These are phyloP conservation scores for Diorhabda elongata DNA, from an alignment of 1,140 invertebrate genomes.

Conservation along the genomic window DNA sequence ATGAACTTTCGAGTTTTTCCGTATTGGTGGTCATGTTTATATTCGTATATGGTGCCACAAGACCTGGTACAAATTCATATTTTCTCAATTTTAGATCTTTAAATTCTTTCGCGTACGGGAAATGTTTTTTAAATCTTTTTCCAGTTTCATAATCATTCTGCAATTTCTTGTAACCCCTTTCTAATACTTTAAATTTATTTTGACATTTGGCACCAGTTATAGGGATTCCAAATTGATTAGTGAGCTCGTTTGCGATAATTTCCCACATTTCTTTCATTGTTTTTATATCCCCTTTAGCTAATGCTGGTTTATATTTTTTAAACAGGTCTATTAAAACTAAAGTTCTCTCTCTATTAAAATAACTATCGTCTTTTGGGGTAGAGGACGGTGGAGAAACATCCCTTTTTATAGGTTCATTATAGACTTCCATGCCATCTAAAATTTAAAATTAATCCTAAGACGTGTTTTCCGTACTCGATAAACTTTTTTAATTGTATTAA, in stretches of 20 bases:
- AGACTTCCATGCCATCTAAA: conserved; percentile 1
- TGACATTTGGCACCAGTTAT: neutral
- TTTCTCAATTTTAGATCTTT: neutral
- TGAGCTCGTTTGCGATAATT: neutral
- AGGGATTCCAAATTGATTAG: neutral
- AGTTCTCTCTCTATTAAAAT: neutral
- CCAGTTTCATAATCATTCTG: neutral
- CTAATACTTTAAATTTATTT: conserved; percentile 9
- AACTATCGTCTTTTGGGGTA: neutral
- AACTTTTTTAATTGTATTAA: too few relatives aligned
- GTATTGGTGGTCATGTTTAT: neutral
- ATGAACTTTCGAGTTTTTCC: neutral
- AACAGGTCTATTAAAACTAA: conserved; percentile 1
- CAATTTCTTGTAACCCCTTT: conserved; percentile 7
- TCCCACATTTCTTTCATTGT: conserved; percentile 11
- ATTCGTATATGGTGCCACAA: neutral
- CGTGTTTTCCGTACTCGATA: too few relatives aligned
- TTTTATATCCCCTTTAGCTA: conserved; percentile 9
- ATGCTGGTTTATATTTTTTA: conserved; percentile 7
- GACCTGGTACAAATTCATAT: neutral
- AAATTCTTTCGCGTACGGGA: conserved; percentile 3
- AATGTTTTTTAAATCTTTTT: conserved; percentile 5
- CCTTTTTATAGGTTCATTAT: neutral
- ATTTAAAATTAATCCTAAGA: neutral
- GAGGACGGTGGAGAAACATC: neutral